Base-by-base conservation (phyloP, 1,140 invertebrate species). In the Penaeus vannamei region DNA sequence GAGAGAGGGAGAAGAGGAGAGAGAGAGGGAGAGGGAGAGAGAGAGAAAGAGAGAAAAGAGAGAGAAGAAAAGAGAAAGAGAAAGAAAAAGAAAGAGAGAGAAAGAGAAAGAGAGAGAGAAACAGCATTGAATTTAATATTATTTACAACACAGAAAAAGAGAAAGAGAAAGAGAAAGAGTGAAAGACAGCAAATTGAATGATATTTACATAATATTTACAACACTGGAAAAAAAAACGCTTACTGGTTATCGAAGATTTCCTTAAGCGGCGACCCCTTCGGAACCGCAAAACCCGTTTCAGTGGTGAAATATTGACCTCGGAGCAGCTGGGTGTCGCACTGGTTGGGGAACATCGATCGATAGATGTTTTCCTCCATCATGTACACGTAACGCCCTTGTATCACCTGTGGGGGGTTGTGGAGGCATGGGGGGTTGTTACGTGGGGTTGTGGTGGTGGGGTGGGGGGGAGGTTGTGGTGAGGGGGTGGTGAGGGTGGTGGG, bases 301-400 rank as follows among this genome's bases (percentile, higher is more conserved):
- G 83, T 64, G 62, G 64, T 81, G 84, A 91, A 91, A 64, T 91
- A 91, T 22, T 60, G 42, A 3, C 84, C 79, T 59, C 66, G 53
- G 0, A 80, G 26, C 5, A 84, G 76, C 26, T 81, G 46, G 26
- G 86, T 84, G 0, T 60, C 60, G n/a, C 90, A 91, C 77, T 72
- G 29, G 2, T 79, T 36, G 1, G 64, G 77, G 32, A 72, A 86
- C 26, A 83, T 22, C 10, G 84, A 72, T 12, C 36, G 23, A 80
- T 66, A 91, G 14, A 82, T 10, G 36, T 84, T 91, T 59, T 89
- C 90, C 59, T 91, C 90, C 29, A 91, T 85, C 84, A 91, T 69
- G 79, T 61, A 89, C 17, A 89, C 79, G 66, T 89, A 91, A 22
- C 69, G 60, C 12, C 86, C 84, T 2, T 85, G 53, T 22, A 84